Evolutionary conservation across 2,113 vertebrate genomes (phyloP).

Genomic region (Pithys albifrons): DNA sequence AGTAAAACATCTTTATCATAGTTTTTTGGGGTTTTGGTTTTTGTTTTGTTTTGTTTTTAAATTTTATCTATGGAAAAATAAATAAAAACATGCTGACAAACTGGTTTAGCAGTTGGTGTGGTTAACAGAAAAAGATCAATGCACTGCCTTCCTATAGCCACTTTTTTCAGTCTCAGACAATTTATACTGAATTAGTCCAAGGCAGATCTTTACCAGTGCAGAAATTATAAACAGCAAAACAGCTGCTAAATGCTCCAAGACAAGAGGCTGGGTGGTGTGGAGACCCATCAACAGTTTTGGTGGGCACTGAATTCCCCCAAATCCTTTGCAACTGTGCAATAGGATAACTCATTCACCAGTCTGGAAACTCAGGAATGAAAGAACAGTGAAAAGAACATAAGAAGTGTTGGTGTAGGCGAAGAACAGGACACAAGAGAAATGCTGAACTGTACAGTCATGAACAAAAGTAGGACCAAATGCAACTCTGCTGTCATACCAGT

Average conservation of each 20-base stretch:
- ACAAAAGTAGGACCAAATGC: neutral
- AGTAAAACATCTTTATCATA: neutral
- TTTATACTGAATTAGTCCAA: neutral
- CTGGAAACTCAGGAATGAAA: neutral
- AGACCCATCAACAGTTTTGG: neutral
- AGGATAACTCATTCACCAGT: neutral
- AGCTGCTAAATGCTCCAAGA: neutral
- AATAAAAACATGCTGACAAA: constrained; percentile 20
- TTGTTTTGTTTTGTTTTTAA: neutral
- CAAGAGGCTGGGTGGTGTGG: rapidly evolving
- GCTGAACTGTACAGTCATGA: neutral
- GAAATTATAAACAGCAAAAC: neutral
- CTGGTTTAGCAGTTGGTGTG: neutral
- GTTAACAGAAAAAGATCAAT: neutral
- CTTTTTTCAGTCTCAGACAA: neutral
- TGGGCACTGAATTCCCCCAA: neutral
- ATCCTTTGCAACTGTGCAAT: neutral
- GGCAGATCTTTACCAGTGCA: neutral
- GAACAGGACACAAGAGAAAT: neutral
- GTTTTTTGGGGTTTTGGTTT: neutral
- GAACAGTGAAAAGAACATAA: neutral
- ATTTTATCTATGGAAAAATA: neutral
- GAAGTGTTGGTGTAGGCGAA: neutral
- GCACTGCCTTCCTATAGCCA: neutral
- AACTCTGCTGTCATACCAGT: neutral